Evolutionary conservation across 23 tunicate species (phyloP).

Genomic region (Oikopleura dioica): DNA sequence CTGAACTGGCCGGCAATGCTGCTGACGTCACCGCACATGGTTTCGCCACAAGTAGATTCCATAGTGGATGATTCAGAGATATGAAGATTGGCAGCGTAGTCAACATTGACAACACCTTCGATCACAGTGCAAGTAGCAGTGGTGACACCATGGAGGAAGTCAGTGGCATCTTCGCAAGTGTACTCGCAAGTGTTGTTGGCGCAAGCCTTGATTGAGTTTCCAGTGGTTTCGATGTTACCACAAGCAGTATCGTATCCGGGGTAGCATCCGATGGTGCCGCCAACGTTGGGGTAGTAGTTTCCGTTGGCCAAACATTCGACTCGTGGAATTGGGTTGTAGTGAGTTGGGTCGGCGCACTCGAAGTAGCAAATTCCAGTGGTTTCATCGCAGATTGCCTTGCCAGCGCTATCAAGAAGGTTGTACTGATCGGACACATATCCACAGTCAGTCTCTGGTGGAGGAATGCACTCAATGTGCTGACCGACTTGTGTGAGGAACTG

Average conservation of each 20-base stretch:
- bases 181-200: neutral
- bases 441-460: neutral
- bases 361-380: neutral
- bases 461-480: neutral
- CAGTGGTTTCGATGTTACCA: neutral
- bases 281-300: neutral
- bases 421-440: neutral
- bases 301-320: neutral
- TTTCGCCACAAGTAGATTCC: neutral
- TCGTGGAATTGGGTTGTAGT: neutral
- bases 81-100: neutral
- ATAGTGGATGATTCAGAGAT: neutral
- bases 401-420: neutral
- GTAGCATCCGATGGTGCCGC: neutral
- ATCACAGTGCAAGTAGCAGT: neutral
- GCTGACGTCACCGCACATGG: neutral
- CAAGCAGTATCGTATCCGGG: neutral
- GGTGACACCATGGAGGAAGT: constrained; percentile 13
- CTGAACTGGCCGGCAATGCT: neutral
- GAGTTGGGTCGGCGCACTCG: neutral
- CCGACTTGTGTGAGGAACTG: neutral
- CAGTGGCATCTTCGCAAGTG: neutral
- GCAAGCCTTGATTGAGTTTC: neutral
- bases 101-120: neutral
- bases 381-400: neutral